Conservation (phyloP, 2,888 invertebrate genomes). For the Operophtera brumata region DNA sequence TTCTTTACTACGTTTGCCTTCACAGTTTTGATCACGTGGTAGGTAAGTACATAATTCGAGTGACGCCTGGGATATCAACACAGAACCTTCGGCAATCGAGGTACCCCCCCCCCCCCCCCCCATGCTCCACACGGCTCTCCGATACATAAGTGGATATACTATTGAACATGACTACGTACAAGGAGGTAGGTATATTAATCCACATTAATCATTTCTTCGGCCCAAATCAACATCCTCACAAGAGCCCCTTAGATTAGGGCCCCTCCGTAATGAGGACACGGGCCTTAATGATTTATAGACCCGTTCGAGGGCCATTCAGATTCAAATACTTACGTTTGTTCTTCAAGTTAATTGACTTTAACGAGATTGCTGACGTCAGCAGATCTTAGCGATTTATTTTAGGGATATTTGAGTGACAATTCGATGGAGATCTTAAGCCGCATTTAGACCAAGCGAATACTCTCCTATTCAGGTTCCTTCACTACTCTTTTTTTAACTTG, state of each 20-base stretch:
- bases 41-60: too few relatives aligned
- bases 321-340: slow-evolving; percentile 43
- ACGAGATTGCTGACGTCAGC: slow-evolving; percentile 35
- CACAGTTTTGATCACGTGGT: too few relatives aligned
- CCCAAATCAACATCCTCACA: slow-evolving; percentile 9
- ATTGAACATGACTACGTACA: too few relatives aligned
- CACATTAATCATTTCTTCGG: slow-evolving; percentile 12
- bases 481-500: too few relatives aligned
- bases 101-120: too few relatives aligned
- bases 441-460: too few relatives aligned
- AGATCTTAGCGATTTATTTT: slow-evolving; percentile 12
- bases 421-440: background rate
- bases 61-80: too few relatives aligned
- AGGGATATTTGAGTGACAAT: slow-evolving; percentile 11
- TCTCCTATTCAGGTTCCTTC: too few relatives aligned
- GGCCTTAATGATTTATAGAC: slow-evolving; percentile 34
- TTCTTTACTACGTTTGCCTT: too few relatives aligned
- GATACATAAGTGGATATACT: too few relatives aligned
- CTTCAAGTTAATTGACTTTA: slow-evolving; percentile 45
- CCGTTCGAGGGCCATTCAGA: slow-evolving; percentile 41
- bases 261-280: slow-evolving; percentile 23
- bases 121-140: too few relatives aligned
- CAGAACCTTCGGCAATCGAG: too few relatives aligned
- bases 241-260: slow-evolving; percentile 9
- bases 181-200: background rate